Evolutionary conservation across 2,888 invertebrate species (phyloP), one percentile per base, ranked within the genome.

Genomic region (Pinctada fucata): DNA sequence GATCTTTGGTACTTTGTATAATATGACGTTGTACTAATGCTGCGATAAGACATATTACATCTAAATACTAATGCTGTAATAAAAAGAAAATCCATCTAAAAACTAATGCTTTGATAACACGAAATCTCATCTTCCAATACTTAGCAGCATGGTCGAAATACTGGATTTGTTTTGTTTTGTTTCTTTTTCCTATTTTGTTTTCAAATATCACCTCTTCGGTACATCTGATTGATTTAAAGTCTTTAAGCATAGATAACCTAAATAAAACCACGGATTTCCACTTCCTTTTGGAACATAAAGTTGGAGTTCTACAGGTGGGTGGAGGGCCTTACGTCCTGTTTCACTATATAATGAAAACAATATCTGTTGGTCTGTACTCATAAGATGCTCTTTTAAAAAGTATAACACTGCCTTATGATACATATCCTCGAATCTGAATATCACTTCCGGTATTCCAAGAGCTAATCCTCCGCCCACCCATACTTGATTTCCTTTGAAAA

Each of bases 331-430:
- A 47, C 75, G 67, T 10, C 75, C 75, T 16, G 72, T 67, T n/a
- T 79, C 47, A 49, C 79, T 76, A 51, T 67, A 82, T 72, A 82
- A 67, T 3, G 77, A 66, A 76, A 78, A 81, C 45, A 79, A 10
- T 10, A 85, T 80, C 74, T 85, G 85, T 67, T 85, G 83, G 65
- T 85, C 85, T 3, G 83, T 80, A 66, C 78, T 83, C 76, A 79
- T 79, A 49, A 85, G 64, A 8, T 79, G 75, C 65, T 79, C 67
- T 0, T 65, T 45, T 6, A 85, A 68, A 69, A 85, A 84, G 13
- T 65, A 78, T 13, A 78, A 75, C 31, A 80, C 79, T 1, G 83
- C 78, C 52, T 45, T 51, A 16, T 68, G 76, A 49, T 79, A 85
- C 50, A 81, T 72, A 16, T 64, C 47, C 10, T 66, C 82, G 68